Conservation (phyloP, 2,797 vertebrate species). For the Amazonetta brasiliensis region DNA sequence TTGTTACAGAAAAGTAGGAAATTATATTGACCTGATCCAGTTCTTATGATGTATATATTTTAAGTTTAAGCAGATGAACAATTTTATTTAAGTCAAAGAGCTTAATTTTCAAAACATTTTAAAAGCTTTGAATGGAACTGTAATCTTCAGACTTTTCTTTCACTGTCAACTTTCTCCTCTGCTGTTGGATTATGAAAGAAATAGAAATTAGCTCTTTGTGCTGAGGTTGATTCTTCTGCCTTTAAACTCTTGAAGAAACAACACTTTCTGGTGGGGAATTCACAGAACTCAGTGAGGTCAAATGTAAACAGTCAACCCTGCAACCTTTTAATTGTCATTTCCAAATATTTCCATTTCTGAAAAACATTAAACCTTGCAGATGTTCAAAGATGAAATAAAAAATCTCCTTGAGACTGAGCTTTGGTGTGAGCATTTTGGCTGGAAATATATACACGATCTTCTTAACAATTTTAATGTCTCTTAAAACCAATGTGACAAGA, state of each 20-base stretch:
- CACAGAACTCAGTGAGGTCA: background rate
- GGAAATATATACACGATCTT: background rate
- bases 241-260: background rate
- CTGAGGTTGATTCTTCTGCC: background rate
- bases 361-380: background rate
- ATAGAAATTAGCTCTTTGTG: background rate
- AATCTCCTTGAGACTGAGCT: background rate
- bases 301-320: background rate
- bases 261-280: background rate
- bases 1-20: background rate
- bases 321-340: background rate
- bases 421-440: background rate
- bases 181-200: background rate
- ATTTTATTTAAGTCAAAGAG: background rate
- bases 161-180: background rate
- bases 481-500: background rate
- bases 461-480: background rate
- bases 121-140: background rate
- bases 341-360: background rate
- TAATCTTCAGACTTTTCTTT: background rate
- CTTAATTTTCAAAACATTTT: background rate
- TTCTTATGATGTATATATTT: background rate
- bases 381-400: background rate
- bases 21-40: background rate
- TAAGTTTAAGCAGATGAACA: background rate